phyloP scores from a whole-genome alignment of 2,888 invertebrate genomes.

The Zygaena filipendulae region DNA sequence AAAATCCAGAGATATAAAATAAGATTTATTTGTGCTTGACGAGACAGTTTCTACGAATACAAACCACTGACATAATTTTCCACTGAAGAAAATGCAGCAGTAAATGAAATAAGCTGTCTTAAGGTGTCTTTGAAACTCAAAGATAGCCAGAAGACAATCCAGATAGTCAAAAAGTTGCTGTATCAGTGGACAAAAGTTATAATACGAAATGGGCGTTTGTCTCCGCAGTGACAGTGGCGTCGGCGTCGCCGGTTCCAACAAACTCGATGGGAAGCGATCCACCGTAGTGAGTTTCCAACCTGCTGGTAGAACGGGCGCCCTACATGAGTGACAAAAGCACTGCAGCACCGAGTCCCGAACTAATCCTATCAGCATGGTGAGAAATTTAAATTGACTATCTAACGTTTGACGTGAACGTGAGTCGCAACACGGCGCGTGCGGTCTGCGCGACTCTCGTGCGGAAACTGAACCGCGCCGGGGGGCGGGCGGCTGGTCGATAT shows the following conservation, averaged over 20 bases:
- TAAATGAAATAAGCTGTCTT: too few relatives aligned
- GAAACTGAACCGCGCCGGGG: slow-evolving; percentile 64
- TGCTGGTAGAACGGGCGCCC: slow-evolving; percentile 82
- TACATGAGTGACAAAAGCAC: slow-evolving; percentile 94
- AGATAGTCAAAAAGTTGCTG: too few relatives aligned
- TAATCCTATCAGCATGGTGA: slow-evolving; percentile 86
- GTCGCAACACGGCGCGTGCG: slow-evolving; percentile 66
- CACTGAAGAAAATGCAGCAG: too few relatives aligned
- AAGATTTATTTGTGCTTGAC: too few relatives aligned
- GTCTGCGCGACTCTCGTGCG: slow-evolving; percentile 72
- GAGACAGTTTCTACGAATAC: too few relatives aligned
- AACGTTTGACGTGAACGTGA: slow-evolving; percentile 51
- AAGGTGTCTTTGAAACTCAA: too few relatives aligned
- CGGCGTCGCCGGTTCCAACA: slow-evolving; percentile 27
- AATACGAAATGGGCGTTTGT: slow-evolving; percentile 41
- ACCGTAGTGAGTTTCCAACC: slow-evolving; percentile 63
- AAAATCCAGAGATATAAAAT: too few relatives aligned
- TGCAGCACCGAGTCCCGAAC: slow-evolving; percentile 93
- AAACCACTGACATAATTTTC: too few relatives aligned
- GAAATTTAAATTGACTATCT: slow-evolving; percentile 57
- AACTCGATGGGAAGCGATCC: slow-evolving; percentile 16
- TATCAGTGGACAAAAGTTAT: too few relatives aligned
- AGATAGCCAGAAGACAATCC: too few relatives aligned
- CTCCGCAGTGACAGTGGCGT: slow-evolving; percentile 32
- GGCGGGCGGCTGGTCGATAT: slow-evolving; percentile 72